A percentile compares a stretch with the other conserved stretches of the same genome.
Conservation (phyloP, 2,113 vertebrate genomes). For the Menidia beryllina region DNA sequence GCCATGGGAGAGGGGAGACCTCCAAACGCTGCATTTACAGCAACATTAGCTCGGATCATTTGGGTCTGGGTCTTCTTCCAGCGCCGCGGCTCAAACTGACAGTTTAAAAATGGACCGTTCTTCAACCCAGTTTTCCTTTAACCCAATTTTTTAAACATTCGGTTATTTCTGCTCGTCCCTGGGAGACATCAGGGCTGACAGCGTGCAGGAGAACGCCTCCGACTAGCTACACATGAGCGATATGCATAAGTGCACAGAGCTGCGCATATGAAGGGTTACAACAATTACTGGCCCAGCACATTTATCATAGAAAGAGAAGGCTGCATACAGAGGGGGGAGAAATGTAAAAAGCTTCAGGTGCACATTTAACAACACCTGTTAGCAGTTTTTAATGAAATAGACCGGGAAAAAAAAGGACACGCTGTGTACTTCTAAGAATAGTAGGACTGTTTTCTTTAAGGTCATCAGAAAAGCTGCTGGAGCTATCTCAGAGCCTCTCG, state of each 20-base stretch:
- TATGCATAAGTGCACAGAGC: constrained; percentile 46
- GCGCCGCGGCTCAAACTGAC: constrained; percentile 49
- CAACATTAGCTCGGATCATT: constrained; percentile 58
- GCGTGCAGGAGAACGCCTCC: constrained; percentile 28
- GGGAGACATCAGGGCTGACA: constrained; percentile 56
- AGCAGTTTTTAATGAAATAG: constrained; percentile 43
- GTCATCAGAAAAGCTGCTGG: constrained; percentile 13
- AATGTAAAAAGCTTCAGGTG: constrained; percentile 51
- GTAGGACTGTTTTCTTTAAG: constrained; percentile 21
- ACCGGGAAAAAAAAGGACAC: constrained; percentile 39
- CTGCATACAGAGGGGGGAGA: constrained; percentile 23
- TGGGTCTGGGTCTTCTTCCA: constrained; percentile 25
- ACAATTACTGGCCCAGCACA: constrained; percentile 63
- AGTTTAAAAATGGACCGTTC: constrained; percentile 66
- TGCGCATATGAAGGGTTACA: constrained; percentile 36
- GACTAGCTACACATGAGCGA: constrained; percentile 29
- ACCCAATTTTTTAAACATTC: constrained; percentile 72
- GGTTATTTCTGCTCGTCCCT: constrained; percentile 73
- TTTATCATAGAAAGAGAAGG: constrained; percentile 57
- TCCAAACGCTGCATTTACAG: constrained; percentile 35
- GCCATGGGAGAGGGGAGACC: constrained; percentile 16
- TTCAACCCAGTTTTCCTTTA: constrained; percentile 72
- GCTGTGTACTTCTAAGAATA: constrained; percentile 4
- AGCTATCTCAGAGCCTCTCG: constrained; percentile 18
- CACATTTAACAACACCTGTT: constrained; percentile 52